These are phyloP conservation scores for Gryllus longicercus DNA, from an alignment of 2,888 invertebrate genomes.

Conservation along the genomic window DNA sequence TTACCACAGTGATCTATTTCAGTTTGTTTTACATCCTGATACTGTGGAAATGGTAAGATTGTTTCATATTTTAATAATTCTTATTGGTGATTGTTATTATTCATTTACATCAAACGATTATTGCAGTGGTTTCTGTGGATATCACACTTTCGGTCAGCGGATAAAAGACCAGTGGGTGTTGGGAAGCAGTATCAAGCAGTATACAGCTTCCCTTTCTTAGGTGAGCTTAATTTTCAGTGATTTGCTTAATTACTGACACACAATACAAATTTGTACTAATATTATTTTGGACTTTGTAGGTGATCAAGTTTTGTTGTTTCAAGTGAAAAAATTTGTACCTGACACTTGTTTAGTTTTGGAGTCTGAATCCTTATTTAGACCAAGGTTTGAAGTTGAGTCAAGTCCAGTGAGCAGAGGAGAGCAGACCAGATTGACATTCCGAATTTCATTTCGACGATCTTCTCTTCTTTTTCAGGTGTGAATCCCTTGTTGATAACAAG, in stretches of 20 bases:
- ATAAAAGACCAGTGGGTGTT: conserved; percentile 24
- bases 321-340: conserved; percentile 25
- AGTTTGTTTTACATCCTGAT: conserved; percentile 27
- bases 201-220: conserved; percentile 23
- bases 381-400: conserved; percentile 25
- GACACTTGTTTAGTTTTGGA: conserved; percentile 26
- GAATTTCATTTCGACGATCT: conserved; percentile 24
- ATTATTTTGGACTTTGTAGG: conserved; percentile 12
- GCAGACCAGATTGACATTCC: conserved; percentile 21
- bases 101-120: neutral
- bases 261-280: no score
- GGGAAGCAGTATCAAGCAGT: conserved; percentile 27
- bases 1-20: conserved; percentile 23
- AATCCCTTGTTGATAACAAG: neutral
- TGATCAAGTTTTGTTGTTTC: conserved; percentile 27
- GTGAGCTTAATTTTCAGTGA: neutral
- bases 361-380: conserved; percentile 25
- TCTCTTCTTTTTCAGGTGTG: conserved; percentile 27
- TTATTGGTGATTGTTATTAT: neutral
- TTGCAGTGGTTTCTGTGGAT: conserved; percentile 30
- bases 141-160: conserved; percentile 28
- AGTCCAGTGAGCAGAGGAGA: neutral
- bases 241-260: no score
- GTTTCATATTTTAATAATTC: no score
- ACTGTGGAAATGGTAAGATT: conserved; percentile 27